Base-by-base conservation (phyloP, 2,888 invertebrate species). In the Pyralis farinalis region DNA sequence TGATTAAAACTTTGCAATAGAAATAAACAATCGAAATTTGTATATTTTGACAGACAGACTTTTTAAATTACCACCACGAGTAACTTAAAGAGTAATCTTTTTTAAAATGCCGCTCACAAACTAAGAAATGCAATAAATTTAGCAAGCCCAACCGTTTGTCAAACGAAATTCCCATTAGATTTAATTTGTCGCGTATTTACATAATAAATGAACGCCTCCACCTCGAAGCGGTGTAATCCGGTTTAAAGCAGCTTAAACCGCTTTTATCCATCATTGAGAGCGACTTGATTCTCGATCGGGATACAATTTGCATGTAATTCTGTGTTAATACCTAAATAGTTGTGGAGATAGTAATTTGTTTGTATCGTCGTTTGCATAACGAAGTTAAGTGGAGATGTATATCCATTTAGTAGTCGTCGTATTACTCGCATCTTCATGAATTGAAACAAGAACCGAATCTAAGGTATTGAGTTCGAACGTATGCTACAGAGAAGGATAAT, bases 121-220 rank as follows among this genome's bases (percentile, higher is more conserved):
- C 63, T 65, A 65, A 49, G 55, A 63, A 39, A 39, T 30, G 61
- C 59, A 58, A 64, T 69, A 66, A 47, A 70, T 77, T 72, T 63
- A 63, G 61, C 67, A 61, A n/a, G 63, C 69, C 66, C 67, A 67
- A 70, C 66, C 82, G 74, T 77, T 81, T 84, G 79, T 84, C 84
- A 83, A 84, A 80, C 76, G 76, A 76, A 81, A 83, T 75, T 80
- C 84, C 82, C 77, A 76, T 79, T 63, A 86, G 86, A 85, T 85
- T 87, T 87, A 87, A 86, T 86, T 87, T 85, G 86, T 87, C 83
- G 77, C 70, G 82, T 86, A 87, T 87, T 87, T 86, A 85, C 86
- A 86, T 87, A 86, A 86, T 87, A 85, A 86, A 87, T 86, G 85
- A 86, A 79, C 78, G 79, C 75, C 80, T 80, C 72, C 69, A 73